Conservation (phyloP, 30 jellyfish, hydroid and myxozoan species). For the Turritopsis dohrnii region DNA sequence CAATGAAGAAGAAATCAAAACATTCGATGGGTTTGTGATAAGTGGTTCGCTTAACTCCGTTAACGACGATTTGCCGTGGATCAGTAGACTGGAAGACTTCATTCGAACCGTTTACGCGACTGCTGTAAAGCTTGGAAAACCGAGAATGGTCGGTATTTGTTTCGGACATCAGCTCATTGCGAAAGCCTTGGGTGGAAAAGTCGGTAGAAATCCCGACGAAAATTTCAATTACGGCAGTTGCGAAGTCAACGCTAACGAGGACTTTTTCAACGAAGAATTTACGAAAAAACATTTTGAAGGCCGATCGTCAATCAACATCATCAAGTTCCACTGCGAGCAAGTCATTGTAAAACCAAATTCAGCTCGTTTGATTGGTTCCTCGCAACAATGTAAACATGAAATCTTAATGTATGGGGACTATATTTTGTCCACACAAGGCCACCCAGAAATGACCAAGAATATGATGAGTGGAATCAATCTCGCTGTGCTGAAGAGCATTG, state of each 20-base stretch:
- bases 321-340: constrained; percentile 66
- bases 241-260: constrained; percentile 21
- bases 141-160: constrained; percentile 59
- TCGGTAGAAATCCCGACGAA: constrained; percentile 41
- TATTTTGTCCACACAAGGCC: constrained; percentile 54
- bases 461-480: constrained; percentile 26
- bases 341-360: constrained; percentile 40
- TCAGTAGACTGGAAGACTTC: constrained; percentile 42
- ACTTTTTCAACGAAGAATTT: constrained; percentile 3
- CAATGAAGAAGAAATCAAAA: not conserved
- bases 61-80: constrained; percentile 57
- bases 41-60: constrained; percentile 72
- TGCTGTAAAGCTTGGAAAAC: not conserved
- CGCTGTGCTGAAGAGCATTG: not conserved
- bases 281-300: constrained; percentile 7
- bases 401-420: constrained; percentile 51
- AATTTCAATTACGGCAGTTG: constrained; percentile 50
- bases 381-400: constrained; percentile 55
- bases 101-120: constrained; percentile 18
- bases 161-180: constrained; percentile 71
- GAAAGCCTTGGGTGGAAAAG: constrained; percentile 76
- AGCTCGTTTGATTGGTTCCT: constrained; percentile 39
- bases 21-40: constrained; percentile 55
- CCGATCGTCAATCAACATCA: constrained; percentile 1
- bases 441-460: constrained; percentile 55